Conservation (phyloP, 2,888 invertebrate species). For the Lithosia quadra region DNA sequence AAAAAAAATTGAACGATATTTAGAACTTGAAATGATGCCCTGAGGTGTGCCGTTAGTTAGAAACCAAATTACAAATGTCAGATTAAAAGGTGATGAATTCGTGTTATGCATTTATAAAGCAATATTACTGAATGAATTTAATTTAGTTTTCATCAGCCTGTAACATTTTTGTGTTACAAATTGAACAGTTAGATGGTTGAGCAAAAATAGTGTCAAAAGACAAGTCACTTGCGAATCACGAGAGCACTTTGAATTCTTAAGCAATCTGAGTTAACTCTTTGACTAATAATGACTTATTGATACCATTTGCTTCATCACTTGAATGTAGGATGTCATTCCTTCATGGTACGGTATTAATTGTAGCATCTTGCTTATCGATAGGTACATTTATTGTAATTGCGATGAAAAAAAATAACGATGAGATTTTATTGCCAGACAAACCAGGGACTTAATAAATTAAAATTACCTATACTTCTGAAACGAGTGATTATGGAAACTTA, state of each 20-base stretch:
- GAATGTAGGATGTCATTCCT: no score
- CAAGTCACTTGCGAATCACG: conserved; percentile 5
- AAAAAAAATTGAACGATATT: not conserved
- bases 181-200: not conserved
- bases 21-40: not conserved
- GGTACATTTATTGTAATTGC: no score
- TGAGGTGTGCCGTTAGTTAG: conserved; percentile 1
- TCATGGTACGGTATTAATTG: no score
- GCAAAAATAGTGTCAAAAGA: not conserved
- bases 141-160: conserved; percentile 5
- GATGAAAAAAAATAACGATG: no score
- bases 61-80: not conserved
- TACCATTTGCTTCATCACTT: no score
- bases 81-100: not conserved
- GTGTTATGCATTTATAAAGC: not conserved
- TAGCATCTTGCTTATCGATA: no score
- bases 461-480: no score
- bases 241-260: not conserved
- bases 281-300: no score
- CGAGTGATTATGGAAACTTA: no score
- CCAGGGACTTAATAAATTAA: no score
- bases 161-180: conserved; percentile 16
- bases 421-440: not conserved
- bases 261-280: not conserved
- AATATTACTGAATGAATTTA: not conserved